phyloP scores from a whole-genome alignment of 1,140 invertebrate genomes.

The Drosophila prosaltans region DNA sequence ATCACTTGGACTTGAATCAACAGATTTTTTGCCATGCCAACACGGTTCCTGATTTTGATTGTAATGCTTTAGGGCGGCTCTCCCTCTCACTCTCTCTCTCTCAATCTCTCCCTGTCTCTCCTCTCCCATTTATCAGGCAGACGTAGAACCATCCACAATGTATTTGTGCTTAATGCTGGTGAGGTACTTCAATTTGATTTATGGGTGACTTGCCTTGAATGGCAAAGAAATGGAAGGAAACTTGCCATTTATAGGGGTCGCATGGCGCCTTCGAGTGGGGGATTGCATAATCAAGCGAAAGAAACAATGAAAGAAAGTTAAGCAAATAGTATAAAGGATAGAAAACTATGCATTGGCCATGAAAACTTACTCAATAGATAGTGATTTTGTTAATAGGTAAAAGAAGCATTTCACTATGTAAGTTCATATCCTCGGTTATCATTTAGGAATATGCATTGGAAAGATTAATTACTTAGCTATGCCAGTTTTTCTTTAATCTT shows the following conservation, averaged over 20 bases:
- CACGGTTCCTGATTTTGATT: slow-evolving; percentile 54
- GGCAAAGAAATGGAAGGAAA: slow-evolving; percentile 22
- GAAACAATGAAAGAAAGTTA: neutral
- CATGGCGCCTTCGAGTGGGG: slow-evolving; percentile 58
- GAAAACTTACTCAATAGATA: neutral
- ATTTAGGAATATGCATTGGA: too few relatives aligned
- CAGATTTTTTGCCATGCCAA: slow-evolving; percentile 72
- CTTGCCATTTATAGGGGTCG: slow-evolving; percentile 28
- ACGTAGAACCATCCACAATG: slow-evolving; percentile 34
- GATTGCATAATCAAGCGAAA: slow-evolving; percentile 62
- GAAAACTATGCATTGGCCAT: neutral
- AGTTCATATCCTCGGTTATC: too few relatives aligned
- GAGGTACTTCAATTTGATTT: slow-evolving; percentile 68
- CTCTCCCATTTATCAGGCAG: neutral
- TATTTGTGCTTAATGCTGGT: slow-evolving; percentile 42
- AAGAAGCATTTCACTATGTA: neutral
- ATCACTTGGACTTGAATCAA: slow-evolving; percentile 80
- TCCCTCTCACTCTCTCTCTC: neutral
- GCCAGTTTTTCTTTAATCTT: too few relatives aligned
- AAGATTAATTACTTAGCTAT: too few relatives aligned
- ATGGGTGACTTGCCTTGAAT: slow-evolving; percentile 68
- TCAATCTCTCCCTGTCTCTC: neutral
- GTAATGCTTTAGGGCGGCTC: slow-evolving; percentile 35
- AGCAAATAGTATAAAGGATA: slow-evolving; percentile 15
- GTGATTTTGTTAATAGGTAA: neutral